A percentile compares a stretch with the other conserved stretches of the same genome.
Conservation (phyloP, 1,140 invertebrate genomes). For the Penaeus vannamei region DNA sequence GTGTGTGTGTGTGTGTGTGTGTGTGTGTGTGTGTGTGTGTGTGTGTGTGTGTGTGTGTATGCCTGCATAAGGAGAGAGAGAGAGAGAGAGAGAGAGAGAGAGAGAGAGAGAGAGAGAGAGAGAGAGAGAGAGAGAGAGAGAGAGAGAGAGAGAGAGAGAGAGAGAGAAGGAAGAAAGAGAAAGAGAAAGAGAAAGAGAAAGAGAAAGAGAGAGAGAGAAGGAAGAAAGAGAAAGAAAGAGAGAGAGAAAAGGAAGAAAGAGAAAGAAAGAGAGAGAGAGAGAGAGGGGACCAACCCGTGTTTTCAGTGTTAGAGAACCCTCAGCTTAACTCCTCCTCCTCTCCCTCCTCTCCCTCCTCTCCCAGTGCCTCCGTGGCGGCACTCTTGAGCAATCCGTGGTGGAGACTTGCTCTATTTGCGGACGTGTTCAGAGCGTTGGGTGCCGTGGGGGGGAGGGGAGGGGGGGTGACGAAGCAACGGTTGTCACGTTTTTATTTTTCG, state of each 20-base stretch:
- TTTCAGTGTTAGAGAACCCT: neutral
- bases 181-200: neutral
- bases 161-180: neutral
- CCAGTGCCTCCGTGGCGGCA: too few relatives aligned
- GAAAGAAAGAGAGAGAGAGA: neutral
- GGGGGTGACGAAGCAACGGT: too few relatives aligned
- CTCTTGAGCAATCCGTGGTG: too few relatives aligned
- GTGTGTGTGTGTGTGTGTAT: too few relatives aligned
- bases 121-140: neutral
- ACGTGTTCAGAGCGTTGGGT: too few relatives aligned
- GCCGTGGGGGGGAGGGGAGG: too few relatives aligned
- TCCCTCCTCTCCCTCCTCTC: neutral
- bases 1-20: neutral
- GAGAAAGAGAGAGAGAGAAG: neutral
- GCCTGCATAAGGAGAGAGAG: neutral
- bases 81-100: neutral
- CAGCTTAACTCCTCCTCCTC: neutral
- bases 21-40: neutral
- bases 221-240: neutral
- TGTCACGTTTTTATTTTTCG: neutral
- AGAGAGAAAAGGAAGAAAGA: neutral
- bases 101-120: neutral
- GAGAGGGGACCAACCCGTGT: neutral
- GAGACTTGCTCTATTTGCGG: neutral
- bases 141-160: neutral